These are phyloP conservation scores for Oenanthe oenanthe DNA, from an alignment of 2,113 vertebrate species.

Conservation along the genomic window DNA sequence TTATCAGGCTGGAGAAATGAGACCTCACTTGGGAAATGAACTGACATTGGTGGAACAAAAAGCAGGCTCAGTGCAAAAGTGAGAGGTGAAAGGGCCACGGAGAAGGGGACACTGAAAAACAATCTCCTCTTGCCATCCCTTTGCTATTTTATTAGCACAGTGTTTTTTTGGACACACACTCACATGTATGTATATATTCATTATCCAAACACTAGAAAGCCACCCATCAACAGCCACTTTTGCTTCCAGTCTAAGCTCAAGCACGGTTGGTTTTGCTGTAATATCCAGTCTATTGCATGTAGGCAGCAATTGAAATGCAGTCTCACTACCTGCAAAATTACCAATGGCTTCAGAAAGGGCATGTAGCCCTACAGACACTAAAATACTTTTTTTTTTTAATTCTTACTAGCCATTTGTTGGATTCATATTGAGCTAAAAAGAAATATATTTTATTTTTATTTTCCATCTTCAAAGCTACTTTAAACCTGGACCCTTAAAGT, in stretches of 20 bases:
- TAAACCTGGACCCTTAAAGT: not conserved
- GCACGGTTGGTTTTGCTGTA: not conserved
- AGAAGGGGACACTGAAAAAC: slow-evolving; percentile 28
- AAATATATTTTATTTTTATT: not conserved
- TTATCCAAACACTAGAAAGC: not conserved
- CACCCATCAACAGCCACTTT: not conserved
- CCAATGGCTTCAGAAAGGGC: not conserved
- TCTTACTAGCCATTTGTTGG: not conserved
- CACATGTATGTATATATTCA: not conserved
- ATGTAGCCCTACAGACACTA: not conserved
- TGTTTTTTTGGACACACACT: not conserved
- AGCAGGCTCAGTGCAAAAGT: slow-evolving; percentile 10
- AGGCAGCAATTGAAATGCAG: slow-evolving; percentile 19
- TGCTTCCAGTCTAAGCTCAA: not conserved
- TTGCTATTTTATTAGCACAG: not conserved
- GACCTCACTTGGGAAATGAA: not conserved
- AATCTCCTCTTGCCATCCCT: not conserved
- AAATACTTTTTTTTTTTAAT: not conserved
- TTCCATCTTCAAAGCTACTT: not conserved
- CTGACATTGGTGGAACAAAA: slow-evolving; percentile 40
- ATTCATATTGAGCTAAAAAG: not conserved
- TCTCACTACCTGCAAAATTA: not conserved
- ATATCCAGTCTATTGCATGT: not conserved
- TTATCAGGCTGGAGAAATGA: not conserved
- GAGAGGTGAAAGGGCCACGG: slow-evolving; percentile 31